Conservation (phyloP, 64 coral and sea anemone genomes). For the Trachythela sp. region DNA sequence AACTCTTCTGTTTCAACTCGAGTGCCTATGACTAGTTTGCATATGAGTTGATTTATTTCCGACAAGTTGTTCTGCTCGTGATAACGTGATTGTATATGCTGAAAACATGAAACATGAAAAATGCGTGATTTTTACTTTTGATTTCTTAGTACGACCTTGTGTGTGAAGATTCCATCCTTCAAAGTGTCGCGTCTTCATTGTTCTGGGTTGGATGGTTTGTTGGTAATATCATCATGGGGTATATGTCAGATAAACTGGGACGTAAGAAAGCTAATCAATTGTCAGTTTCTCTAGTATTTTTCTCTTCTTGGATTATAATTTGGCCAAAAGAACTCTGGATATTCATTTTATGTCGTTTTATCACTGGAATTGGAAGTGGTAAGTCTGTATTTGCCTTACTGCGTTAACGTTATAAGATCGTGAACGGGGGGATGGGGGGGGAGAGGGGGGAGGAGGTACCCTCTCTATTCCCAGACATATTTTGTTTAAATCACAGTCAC, state of each 20-base stretch:
- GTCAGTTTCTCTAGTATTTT: neutral
- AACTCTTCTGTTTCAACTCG: no score
- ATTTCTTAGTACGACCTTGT: constrained; percentile 46
- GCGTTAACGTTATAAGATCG: neutral
- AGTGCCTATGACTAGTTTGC: no score
- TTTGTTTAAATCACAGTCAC: no score
- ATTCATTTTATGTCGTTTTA: neutral
- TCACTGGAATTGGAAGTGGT: constrained; percentile 13
- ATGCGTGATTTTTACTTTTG: neutral
- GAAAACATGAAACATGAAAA: no score
- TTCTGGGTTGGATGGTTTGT: constrained; percentile 47
- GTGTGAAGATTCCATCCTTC: constrained; percentile 42
- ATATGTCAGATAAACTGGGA: constrained; percentile 38
- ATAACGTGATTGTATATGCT: no score
- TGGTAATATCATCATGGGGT: constrained; percentile 24
- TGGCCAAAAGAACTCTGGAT: constrained; percentile 9
- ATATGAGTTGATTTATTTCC: no score
- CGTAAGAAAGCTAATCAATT: neutral
- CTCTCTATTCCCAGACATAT: no score
- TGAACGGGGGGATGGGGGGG: no score
- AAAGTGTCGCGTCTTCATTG: constrained; percentile 31
- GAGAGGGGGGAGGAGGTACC: no score
- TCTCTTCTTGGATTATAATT: neutral
- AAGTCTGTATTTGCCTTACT: neutral
- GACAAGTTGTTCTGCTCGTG: no score